These are phyloP conservation scores for Agapostemon virescens DNA, from an alignment of 2,888 invertebrate species.

Conservation along the genomic window DNA sequence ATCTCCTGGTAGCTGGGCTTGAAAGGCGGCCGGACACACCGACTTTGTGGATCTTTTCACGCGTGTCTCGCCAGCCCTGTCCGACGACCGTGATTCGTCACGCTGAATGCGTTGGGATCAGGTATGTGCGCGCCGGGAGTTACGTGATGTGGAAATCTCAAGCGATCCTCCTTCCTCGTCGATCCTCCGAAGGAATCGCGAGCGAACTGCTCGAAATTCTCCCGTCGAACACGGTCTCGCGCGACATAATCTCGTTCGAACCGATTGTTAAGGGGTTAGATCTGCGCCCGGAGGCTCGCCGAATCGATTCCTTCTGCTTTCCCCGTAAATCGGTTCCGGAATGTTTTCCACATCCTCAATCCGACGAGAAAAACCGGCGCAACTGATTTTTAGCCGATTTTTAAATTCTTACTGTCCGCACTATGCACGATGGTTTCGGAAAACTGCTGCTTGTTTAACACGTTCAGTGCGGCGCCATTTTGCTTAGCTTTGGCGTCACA, in stretches of 20 bases:
- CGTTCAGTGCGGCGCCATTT: too few species aligned
- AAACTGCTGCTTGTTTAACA: too few species aligned
- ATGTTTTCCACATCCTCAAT: background rate
- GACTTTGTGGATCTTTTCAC: slow-evolving; percentile 60
- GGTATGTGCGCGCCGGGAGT: slow-evolving; percentile 21
- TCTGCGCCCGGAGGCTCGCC: background rate
- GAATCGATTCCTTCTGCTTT: background rate
- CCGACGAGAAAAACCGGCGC: background rate
- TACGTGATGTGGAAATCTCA: slow-evolving; percentile 54
- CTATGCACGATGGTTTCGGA: too few species aligned
- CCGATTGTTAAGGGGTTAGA: slow-evolving; percentile 36
- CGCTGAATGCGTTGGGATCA: slow-evolving; percentile 41
- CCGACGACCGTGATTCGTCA: slow-evolving; percentile 61
- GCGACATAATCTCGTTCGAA: slow-evolving; percentile 34
- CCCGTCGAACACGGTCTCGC: background rate
- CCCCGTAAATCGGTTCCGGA: background rate
- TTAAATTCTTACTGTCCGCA: background rate
- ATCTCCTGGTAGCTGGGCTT: slow-evolving; percentile 59
- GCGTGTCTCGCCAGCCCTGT: slow-evolving; percentile 51
- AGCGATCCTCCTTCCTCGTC: background rate
- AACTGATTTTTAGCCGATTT: background rate
- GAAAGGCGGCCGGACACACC: slow-evolving; percentile 53
- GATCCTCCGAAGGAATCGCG: slow-evolving; percentile 13
- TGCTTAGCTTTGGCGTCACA: too few species aligned
- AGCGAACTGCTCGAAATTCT: slow-evolving; percentile 38